These are phyloP conservation scores for Bradypodion ventrale DNA, from an alignment of 2,797 vertebrate species.

Conservation along the genomic window DNA sequence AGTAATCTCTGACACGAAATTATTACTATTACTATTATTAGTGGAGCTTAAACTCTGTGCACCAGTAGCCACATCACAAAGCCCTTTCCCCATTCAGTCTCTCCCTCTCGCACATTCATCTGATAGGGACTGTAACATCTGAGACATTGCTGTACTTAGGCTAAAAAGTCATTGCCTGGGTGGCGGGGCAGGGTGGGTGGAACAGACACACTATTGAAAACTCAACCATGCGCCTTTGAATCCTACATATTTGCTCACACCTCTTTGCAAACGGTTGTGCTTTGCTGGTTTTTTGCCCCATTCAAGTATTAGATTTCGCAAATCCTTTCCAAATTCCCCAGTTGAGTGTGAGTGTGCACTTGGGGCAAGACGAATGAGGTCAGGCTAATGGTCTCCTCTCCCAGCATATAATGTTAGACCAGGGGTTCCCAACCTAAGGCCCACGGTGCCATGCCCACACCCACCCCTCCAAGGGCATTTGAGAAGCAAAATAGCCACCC, in stretches of 20 bases:
- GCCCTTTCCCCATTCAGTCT: no score
- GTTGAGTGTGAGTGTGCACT: background rate
- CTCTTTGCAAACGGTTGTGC: background rate
- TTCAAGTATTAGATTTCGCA: background rate
- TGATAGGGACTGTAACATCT: background rate
- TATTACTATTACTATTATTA: background rate
- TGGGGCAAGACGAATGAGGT: background rate
- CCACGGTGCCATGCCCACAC: no score
- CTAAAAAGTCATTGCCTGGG: background rate
- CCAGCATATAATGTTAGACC: no score
- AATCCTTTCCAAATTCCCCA: background rate
- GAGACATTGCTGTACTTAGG: background rate
- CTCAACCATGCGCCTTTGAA: background rate
- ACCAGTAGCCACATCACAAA: no score
- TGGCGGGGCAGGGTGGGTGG: background rate
- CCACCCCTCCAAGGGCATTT: no score
- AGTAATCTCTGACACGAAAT: no score
- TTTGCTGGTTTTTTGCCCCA: background rate
- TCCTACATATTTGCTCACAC: background rate
- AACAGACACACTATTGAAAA: background rate
- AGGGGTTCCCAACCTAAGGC: no score
- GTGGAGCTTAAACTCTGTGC: slow-evolving; percentile 6
- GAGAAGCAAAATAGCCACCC: no score
- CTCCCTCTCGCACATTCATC: background rate
- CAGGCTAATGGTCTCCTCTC: background rate